Percentiles rank a stretch among this genome's conserved stretches.
Conservation (phyloP, 1,140 invertebrate species). For the Uloborus diversus region DNA sequence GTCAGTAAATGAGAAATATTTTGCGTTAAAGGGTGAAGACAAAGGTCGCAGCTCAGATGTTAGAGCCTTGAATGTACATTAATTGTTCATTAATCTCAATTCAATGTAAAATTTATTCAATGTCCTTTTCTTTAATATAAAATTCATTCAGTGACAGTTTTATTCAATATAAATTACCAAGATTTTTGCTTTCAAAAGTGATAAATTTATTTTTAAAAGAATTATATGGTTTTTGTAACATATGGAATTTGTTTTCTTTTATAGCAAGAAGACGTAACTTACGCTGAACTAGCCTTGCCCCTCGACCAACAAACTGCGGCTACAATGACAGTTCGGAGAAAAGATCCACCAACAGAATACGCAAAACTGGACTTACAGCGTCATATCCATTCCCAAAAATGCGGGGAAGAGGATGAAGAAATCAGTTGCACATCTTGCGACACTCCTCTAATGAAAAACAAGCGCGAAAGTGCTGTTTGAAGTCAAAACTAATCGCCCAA, state of each 20-base stretch:
- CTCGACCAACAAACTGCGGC: slow-evolving; percentile 42
- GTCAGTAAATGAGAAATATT: too few species aligned
- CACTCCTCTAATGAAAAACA: slow-evolving; percentile 54
- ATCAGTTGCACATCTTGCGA: slow-evolving; percentile 51
- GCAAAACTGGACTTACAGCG: slow-evolving; percentile 54
- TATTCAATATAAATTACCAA: too few species aligned
- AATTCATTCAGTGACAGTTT: too few species aligned
- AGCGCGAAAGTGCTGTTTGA: slow-evolving; percentile 54
- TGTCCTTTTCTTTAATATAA: too few species aligned
- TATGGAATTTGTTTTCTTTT: background rate
- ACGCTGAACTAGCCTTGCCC: slow-evolving; percentile 53
- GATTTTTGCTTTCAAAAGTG: too few species aligned
- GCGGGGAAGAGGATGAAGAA: slow-evolving; percentile 37
- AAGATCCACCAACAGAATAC: slow-evolving; percentile 55
- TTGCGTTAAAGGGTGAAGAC: too few species aligned
- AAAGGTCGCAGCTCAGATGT: too few species aligned
- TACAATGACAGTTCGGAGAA: slow-evolving; percentile 50
- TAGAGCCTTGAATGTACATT: too few species aligned
- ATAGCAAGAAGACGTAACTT: slow-evolving; percentile 52
- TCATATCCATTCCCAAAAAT: slow-evolving; percentile 30
- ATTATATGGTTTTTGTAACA: too few species aligned
- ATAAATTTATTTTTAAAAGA: too few species aligned
- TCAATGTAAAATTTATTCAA: too few species aligned
- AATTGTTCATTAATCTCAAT: too few species aligned
- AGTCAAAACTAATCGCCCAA: background rate